Conservation (phyloP, 2,113 vertebrate species). For the Archocentrus centrarchus region DNA sequence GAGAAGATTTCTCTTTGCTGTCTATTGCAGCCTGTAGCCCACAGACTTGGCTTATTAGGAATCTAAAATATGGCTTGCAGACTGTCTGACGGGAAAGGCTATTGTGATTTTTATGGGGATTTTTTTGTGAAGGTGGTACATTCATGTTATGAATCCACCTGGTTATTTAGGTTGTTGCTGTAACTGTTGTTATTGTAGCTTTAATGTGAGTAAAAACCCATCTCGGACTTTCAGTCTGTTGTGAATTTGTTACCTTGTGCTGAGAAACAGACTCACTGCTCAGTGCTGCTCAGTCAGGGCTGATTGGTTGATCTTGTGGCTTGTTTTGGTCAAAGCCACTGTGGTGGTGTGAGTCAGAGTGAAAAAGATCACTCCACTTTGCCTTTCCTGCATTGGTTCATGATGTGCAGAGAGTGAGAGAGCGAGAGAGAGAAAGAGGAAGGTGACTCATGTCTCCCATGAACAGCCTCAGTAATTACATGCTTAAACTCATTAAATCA, state of each 20-base stretch:
- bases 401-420: conserved; percentile 20
- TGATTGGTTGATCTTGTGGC: conserved; percentile 31
- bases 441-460: conserved; percentile 55
- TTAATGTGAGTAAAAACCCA: not conserved
- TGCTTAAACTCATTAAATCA: conserved; percentile 53
- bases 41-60: conserved; percentile 62
- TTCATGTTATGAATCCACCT: not conserved
- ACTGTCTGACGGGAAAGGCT: conserved; percentile 57
- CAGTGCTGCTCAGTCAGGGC: not conserved
- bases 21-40: conserved; percentile 71
- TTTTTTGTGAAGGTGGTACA: conserved; percentile 14
- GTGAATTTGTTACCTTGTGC: not conserved
- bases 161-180: not conserved
- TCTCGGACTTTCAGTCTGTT: not conserved
- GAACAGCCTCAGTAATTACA: conserved; percentile 54
- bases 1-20: conserved; percentile 71
- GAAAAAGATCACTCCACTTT: conserved; percentile 41
- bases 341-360: conserved; percentile 46
- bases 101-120: conserved; percentile 40
- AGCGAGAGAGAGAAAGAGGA: conserved; percentile 11
- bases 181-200: not conserved
- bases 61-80: conserved; percentile 59
- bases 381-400: conserved; percentile 40
- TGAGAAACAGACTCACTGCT: not conserved
- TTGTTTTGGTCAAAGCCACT: conserved; percentile 50